Evolutionary conservation across 2,888 invertebrate genomes (phyloP).

Genomic region (Hecatera dysodea): DNA sequence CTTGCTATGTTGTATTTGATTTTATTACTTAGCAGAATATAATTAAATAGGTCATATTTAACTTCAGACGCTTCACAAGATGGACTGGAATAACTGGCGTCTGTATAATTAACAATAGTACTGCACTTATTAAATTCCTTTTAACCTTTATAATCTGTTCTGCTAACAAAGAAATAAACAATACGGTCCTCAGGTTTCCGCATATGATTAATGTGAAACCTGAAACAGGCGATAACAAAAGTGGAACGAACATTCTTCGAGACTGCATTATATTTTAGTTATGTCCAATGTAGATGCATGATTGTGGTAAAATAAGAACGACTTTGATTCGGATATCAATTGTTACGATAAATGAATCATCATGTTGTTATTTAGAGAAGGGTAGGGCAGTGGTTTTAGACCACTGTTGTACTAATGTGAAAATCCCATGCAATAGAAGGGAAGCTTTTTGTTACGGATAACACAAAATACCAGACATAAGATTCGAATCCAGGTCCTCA

Average conservation of each 20-base stretch:
- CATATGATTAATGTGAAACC: slow-evolving; percentile 37
- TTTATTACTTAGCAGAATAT: background rate
- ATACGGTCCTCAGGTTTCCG: slow-evolving; percentile 31
- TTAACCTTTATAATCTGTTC: background rate
- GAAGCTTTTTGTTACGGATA: background rate
- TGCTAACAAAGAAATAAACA: slow-evolving; percentile 22
- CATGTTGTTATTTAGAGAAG: background rate
- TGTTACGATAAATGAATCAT: background rate
- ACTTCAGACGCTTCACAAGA: background rate
- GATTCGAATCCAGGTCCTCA: background rate
- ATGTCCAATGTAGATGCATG: too few species aligned
- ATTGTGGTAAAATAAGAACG: background rate
- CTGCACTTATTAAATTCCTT: background rate
- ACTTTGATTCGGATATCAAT: background rate
- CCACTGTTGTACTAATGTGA: too few species aligned
- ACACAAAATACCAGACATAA: background rate
- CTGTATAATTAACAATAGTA: background rate
- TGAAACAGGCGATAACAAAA: slow-evolving; percentile 53
- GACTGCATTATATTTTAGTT: slow-evolving; percentile 9
- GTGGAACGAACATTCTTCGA: slow-evolving; percentile 23
- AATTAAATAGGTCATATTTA: background rate
- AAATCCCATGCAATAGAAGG: background rate
- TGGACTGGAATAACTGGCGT: slow-evolving; percentile 1
- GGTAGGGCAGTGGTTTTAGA: background rate
- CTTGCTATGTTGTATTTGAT: background rate